A percentile compares a stretch with the other conserved stretches of the same genome.
Conservation (phyloP, 2,888 invertebrate genomes). For the Cylloceria caligata region DNA sequence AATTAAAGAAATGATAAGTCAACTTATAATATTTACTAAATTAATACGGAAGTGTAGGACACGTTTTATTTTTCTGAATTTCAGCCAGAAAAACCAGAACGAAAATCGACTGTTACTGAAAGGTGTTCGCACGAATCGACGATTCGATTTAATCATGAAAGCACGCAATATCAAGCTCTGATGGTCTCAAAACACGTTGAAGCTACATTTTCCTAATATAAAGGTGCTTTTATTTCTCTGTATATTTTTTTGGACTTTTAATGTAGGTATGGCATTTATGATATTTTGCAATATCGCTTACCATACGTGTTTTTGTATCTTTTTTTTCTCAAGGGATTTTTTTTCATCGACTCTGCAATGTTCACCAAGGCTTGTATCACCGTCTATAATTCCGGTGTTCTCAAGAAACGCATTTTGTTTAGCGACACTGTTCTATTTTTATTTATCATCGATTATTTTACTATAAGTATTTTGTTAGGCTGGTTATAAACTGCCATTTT, state of each 20-base stretch:
- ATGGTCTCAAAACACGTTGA: conserved; percentile 9
- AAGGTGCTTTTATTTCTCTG: conserved; percentile 34
- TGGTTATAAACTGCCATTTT: conserved; percentile 19
- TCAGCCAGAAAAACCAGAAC: conserved; percentile 82
- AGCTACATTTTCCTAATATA: conserved; percentile 59
- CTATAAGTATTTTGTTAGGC: neutral
- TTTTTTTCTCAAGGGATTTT: conserved; percentile 22
- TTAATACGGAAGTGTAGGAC: too few relatives aligned
- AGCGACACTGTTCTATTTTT: neutral
- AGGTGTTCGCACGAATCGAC: conserved; percentile 89
- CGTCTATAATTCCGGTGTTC: conserved; percentile 3
- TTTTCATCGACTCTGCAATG: neutral
- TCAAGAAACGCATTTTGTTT: conserved; percentile 26
- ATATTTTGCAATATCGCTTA: conserved; percentile 52
- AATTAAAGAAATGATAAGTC: too few relatives aligned
- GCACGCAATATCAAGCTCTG: conserved; percentile 85
- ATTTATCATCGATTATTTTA: neutral
- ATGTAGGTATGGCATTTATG: conserved; percentile 42
- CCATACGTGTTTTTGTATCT: conserved; percentile 41
- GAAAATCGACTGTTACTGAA: conserved; percentile 86
- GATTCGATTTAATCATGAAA: conserved; percentile 91
- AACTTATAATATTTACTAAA: too few relatives aligned
- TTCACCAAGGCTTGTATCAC: conserved; percentile 13
- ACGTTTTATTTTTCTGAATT: conserved; percentile 57
- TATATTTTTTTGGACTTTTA: conserved; percentile 52